phyloP scores from a whole-genome alignment of 2,797 vertebrate species.

The Anas flavirostris region DNA sequence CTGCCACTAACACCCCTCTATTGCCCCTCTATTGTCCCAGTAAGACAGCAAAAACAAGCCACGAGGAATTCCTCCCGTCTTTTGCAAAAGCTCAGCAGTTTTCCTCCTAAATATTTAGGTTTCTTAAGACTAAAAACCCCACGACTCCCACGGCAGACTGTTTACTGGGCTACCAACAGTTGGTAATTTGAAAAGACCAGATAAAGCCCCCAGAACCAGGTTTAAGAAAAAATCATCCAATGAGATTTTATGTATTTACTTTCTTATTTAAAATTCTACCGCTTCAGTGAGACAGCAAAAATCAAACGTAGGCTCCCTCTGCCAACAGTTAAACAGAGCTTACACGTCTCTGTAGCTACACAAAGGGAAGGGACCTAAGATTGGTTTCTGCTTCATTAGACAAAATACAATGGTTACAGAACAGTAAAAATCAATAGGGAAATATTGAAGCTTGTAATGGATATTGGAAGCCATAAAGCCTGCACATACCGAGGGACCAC shows the following conservation, averaged over 20 bases:
- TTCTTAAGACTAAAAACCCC: background rate
- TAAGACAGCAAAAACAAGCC: background rate
- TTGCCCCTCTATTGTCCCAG: background rate
- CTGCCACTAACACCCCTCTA: background rate
- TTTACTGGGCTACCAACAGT: background rate
- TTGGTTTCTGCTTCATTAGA: slow-evolving; percentile 66
- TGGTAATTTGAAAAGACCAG: background rate
- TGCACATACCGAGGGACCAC: background rate
- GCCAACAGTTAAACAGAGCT: slow-evolving; percentile 57
- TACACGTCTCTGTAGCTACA: slow-evolving; percentile 10
- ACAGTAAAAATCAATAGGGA: slow-evolving; percentile 54
- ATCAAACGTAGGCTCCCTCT: background rate
- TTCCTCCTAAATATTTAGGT: background rate
- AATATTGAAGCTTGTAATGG: slow-evolving; percentile 57
- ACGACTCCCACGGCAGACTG: background rate
- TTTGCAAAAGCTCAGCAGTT: background rate
- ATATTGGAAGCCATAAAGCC: slow-evolving; percentile 39
- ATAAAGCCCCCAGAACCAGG: background rate
- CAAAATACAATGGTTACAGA: slow-evolving; percentile 58
- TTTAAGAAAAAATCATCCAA: background rate
- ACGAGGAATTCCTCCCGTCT: background rate
- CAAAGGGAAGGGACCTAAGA: slow-evolving; percentile 24
- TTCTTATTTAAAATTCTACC: slow-evolving; percentile 15
- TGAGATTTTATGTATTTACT: background rate
- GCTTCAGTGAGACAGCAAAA: slow-evolving; percentile 5